These are phyloP conservation scores for Serripes groenlandicus DNA, from an alignment of 2,888 invertebrate species.

Conservation along the genomic window DNA sequence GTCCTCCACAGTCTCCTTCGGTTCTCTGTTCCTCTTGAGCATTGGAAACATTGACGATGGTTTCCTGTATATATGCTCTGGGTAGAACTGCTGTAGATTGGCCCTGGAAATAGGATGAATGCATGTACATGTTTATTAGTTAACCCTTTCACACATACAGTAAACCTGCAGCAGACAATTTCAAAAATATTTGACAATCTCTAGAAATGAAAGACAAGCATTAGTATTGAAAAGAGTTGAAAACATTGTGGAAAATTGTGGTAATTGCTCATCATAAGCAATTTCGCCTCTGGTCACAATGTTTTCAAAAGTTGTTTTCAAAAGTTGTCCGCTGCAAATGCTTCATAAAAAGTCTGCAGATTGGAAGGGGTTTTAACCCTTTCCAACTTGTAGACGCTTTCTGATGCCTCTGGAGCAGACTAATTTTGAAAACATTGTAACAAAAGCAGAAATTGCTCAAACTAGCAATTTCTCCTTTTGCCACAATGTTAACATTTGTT, in stretches of 20 bases:
- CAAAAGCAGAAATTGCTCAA: too few relatives aligned
- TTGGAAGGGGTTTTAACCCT: not conserved
- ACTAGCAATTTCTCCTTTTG: too few relatives aligned
- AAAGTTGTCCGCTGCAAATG: not conserved
- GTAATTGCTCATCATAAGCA: not conserved
- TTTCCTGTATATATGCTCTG: slow-evolving; percentile 91
- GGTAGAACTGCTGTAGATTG: slow-evolving; percentile 92
- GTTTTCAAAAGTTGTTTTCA: not conserved
- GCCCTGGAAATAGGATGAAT: slow-evolving; percentile 88
- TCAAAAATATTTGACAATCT: too few relatives aligned
- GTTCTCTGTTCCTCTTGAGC: slow-evolving; percentile 43
- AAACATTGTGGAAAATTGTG: slow-evolving; percentile 4
- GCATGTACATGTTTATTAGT: too few relatives aligned
- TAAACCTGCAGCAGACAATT: too few relatives aligned
- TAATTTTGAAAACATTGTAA: too few relatives aligned
- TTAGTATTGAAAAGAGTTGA: not conserved
- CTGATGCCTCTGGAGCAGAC: too few relatives aligned
- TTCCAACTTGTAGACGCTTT: too few relatives aligned
- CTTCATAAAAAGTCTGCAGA: not conserved
- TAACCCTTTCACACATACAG: not conserved
- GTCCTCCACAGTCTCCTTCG: slow-evolving; percentile 55
- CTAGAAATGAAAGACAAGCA: not conserved
- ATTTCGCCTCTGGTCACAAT: not conserved
- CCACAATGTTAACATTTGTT: too few relatives aligned
- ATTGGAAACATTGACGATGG: slow-evolving; percentile 64